Evolutionary conservation across 1,140 invertebrate genomes (phyloP), one percentile per base, ranked within the genome.

Genomic region (Neomicropteryx cornuta): DNA sequence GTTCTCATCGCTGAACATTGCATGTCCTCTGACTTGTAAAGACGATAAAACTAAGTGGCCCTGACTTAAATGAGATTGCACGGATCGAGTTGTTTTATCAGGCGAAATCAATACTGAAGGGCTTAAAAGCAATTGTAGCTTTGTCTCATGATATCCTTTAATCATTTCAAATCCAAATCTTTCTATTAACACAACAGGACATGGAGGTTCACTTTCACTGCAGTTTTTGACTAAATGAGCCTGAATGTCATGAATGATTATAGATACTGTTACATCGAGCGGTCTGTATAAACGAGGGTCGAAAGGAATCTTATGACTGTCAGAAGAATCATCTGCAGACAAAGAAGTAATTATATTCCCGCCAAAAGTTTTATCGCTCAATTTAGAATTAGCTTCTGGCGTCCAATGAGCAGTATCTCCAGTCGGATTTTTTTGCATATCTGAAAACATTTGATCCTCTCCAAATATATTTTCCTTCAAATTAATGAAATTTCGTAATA

Each of bases 381-480:
- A 41, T 38, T 71, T 73, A 0, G 62, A 52, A 16, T 64, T 60
- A 5, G 68, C 56, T 13, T 67, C 63, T 36, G 48, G 65, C 4
- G 53, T 62, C 48, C 71, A 68, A 38, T 53, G 55, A 42, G 66
- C 69, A 3, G 53, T 60, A 4, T 74, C 70, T 29, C 70, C 62
- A 28, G 49, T 58, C 4, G 56, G 58, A n/a, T 54, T 47, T 44
- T 79, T 77, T 47, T 87, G 81, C 85, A 93, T 93, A 49, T 96
- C 91, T 0, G 87, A 91, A 53, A 96, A 95, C 5, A 71, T 75
- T 64, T 96, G 91, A 70, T 93, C 83, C 60, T 94, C 90, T 0
- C 94, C 94, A 62, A 97, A 91, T 41, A 97, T 89, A 54, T 97
- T 97, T 67, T 97, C 93, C 70, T 94, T 87, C 2, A 95, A 72